These are phyloP conservation scores for Gandaritis pyraliata DNA, from an alignment of 2,888 invertebrate species.

Conservation along the genomic window DNA sequence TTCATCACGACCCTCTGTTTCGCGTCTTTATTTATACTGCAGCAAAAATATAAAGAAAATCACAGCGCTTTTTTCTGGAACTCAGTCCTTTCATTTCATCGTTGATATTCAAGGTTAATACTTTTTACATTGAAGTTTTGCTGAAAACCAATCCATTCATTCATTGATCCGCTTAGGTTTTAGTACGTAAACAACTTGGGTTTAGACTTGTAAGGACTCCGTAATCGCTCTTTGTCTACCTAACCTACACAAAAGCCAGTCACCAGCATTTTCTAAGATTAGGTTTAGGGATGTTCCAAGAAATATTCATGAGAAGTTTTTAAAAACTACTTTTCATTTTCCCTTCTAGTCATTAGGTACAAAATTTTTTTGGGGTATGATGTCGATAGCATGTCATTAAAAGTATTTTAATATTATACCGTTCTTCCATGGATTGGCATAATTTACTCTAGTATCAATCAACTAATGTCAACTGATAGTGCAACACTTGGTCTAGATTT, in stretches of 20 bases:
- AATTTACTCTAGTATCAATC: too few species aligned
- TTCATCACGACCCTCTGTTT: constrained; percentile 63
- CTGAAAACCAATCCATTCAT: constrained; percentile 19
- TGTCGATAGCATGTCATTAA: constrained; percentile 14
- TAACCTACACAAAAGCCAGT: constrained; percentile 4
- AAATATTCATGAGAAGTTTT: too few species aligned
- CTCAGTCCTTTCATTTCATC: constrained; percentile 9
- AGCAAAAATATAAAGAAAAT: constrained; percentile 52
- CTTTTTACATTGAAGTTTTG: constrained; percentile 10
- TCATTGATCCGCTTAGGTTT: constrained; percentile 14
- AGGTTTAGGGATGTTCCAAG: neutral
- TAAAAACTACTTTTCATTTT: too few species aligned
- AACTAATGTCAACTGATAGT: too few species aligned
- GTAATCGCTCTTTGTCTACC: constrained; percentile 16
- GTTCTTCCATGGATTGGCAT: too few species aligned
- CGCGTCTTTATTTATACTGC: constrained; percentile 62
- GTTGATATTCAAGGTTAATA: constrained; percentile 1
- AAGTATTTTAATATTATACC: too few species aligned
- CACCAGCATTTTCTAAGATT: constrained; percentile 4
- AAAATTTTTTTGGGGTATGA: too few species aligned
- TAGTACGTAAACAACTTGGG: constrained; percentile 16
- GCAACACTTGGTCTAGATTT: too few species aligned
- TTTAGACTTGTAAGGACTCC: constrained; percentile 16
- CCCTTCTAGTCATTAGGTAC: too few species aligned
- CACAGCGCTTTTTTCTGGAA: constrained; percentile 23